Percentiles rank a stretch among this genome's conserved stretches.
phyloP scores from a whole-genome alignment of 2,797 vertebrate species.

The Amblyopsis hoosieri region DNA sequence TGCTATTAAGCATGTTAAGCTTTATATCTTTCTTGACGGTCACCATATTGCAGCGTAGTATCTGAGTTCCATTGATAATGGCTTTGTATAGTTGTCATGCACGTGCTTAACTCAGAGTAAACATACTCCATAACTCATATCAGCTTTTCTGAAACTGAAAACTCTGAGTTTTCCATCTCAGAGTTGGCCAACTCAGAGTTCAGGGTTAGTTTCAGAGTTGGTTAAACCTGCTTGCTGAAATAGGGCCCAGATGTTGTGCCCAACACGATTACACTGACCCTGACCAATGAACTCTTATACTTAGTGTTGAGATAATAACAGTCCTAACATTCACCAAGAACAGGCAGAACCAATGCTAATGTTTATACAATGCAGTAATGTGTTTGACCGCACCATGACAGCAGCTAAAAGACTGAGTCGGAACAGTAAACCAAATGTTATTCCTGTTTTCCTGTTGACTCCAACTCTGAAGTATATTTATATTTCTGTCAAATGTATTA shows the following conservation, averaged over 20 bases:
- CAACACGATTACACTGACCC: neutral
- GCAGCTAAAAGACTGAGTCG: neutral
- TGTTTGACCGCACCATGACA: neutral
- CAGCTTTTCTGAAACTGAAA: too few species aligned
- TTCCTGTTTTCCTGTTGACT: neutral
- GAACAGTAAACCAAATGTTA: neutral
- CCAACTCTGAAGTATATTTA: neutral
- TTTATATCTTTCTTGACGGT: too few species aligned
- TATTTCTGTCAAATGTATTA: neutral
- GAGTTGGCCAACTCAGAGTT: too few species aligned
- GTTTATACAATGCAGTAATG: neutral
- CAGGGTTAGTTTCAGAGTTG: too few species aligned
- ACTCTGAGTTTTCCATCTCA: too few species aligned
- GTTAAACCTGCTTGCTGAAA: too few species aligned
- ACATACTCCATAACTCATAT: too few species aligned
- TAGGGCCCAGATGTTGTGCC: neutral
- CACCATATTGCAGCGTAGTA: too few species aligned
- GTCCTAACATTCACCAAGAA: neutral
- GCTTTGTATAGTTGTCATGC: too few species aligned
- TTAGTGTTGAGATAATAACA: constrained; percentile 1
- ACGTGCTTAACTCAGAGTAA: too few species aligned
- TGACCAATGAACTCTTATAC: neutral
- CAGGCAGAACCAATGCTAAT: constrained; percentile 6
- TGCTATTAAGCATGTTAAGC: too few species aligned
- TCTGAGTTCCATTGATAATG: too few species aligned